Conservation (phyloP, 2,113 vertebrate genomes). For the Pseudorasbora parva region DNA sequence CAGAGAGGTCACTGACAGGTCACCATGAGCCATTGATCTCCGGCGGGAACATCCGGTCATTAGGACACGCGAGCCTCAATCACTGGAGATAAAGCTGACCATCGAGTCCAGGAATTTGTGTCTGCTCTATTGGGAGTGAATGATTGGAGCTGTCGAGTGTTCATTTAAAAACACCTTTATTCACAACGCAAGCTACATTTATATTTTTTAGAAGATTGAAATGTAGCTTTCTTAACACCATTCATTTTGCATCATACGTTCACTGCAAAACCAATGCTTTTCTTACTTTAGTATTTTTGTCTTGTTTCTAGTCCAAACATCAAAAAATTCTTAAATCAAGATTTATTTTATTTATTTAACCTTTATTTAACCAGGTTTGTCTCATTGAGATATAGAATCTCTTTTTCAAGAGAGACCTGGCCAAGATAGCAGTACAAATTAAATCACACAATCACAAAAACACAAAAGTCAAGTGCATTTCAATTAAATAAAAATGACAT, state of each 20-base stretch:
- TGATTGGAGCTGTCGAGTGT: neutral
- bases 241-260: neutral
- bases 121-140: neutral
- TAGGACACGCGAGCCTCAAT: neutral
- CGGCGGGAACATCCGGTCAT: neutral
- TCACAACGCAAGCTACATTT: neutral
- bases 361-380: too few species aligned
- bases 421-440: too few species aligned
- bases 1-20: constrained; percentile 43
- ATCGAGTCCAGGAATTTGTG: neutral
- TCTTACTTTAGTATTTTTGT: too few species aligned
- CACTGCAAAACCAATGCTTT: too few species aligned
- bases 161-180: neutral
- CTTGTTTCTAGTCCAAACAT: too few species aligned
- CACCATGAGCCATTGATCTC: constrained; percentile 22
- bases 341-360: too few species aligned
- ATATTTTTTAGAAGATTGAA: neutral
- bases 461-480: too few species aligned
- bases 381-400: too few species aligned
- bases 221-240: neutral
- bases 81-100: neutral
- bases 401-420: too few species aligned
- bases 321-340: too few species aligned
- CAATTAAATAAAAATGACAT: too few species aligned
- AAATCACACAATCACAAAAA: too few species aligned